phyloP scores from a whole-genome alignment of 1,140 invertebrate genomes.

The Sipha flava region DNA sequence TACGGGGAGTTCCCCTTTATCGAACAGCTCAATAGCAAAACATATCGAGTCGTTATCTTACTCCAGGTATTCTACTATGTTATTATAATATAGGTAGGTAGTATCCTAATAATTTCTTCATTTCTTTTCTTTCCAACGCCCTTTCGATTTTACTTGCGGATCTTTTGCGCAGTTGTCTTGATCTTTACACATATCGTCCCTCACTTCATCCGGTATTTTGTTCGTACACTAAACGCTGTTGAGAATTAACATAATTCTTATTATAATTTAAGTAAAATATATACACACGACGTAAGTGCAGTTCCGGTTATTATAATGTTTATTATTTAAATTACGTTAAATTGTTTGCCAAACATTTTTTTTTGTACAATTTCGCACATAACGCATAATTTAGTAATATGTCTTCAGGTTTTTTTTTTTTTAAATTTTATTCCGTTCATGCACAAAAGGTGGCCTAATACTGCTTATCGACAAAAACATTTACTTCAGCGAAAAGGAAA shows the following conservation, averaged over 20 bases:
- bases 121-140: not conserved
- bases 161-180: not conserved
- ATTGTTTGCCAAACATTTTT: not conserved
- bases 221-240: not conserved
- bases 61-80: not conserved
- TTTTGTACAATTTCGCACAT: not conserved
- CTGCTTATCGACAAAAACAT: not conserved
- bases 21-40: not conserved
- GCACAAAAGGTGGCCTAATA: not conserved
- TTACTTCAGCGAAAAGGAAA: slow-evolving; percentile 3
- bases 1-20: not conserved
- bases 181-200: not conserved
- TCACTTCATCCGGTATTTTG: not conserved
- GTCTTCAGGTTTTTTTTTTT: not conserved
- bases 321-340: not conserved
- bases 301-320: not conserved
- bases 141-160: not conserved
- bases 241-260: not conserved
- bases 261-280: not conserved
- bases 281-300: not conserved
- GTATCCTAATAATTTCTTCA: not conserved
- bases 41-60: not conserved
- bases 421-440: not conserved
- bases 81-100: not conserved
- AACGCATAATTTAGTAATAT: not conserved